phyloP scores from a whole-genome alignment of 2,797 vertebrate species.

The Heterohyrax brucei region DNA sequence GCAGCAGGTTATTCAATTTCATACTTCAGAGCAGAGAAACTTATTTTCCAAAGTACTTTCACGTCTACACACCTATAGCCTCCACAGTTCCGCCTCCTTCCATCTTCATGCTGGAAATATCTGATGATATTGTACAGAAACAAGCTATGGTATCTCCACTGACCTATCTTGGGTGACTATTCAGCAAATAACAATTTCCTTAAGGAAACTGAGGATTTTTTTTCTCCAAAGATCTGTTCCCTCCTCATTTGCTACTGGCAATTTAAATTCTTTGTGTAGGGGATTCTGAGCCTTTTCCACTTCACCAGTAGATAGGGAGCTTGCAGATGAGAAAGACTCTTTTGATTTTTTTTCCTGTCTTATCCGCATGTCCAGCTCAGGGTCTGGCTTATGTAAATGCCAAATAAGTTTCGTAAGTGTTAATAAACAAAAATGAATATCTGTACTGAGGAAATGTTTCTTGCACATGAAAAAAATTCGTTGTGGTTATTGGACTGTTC shows the following conservation, averaged over 20 bases:
- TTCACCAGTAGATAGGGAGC: not conserved
- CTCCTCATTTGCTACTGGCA: constrained; percentile 11
- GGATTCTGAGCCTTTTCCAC: not conserved
- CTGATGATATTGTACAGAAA: not conserved
- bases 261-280: constrained; percentile 13
- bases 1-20: not conserved
- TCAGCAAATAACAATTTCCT: constrained; percentile 15
- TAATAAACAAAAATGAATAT: constrained; percentile 58
- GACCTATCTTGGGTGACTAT: not conserved
- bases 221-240: not conserved
- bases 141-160: not conserved
- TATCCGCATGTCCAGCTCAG: not conserved
- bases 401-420: not conserved
- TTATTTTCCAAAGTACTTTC: not conserved
- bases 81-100: not conserved
- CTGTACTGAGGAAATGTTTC: constrained; percentile 20
- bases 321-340: not conserved
- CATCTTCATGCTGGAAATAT: not conserved
- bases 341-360: not conserved
- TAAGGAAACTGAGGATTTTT: not conserved
- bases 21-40: not conserved
- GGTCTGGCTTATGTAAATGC: not conserved
- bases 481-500: constrained; percentile 12
- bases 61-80: not conserved
- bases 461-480: not conserved